Evolutionary conservation across 2,113 vertebrate species (phyloP).

Genomic region (Opisthocomus hoazin): DNA sequence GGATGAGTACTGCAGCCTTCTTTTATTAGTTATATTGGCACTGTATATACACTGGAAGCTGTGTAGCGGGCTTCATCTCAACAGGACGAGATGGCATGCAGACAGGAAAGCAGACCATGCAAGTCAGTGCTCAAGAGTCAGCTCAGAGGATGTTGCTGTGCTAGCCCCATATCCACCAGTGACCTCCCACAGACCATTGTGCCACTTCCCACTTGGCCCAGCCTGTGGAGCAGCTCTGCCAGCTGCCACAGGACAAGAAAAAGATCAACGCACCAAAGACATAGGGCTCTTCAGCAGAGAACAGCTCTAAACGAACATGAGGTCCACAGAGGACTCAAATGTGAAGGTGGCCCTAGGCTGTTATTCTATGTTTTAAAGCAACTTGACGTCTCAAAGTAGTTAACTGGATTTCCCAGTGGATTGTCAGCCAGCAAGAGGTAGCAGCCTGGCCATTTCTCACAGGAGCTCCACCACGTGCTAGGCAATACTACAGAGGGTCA

Average conservation of each 20-base stretch:
- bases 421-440: neutral
- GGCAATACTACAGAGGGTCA: neutral
- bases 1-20: neutral
- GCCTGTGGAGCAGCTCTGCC: neutral
- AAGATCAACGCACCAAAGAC: fast-evolving
- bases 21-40: neutral
- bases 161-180: neutral
- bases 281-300: neutral
- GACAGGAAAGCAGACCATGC: neutral
- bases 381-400: no score
- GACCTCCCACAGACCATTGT: neutral
- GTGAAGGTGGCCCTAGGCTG: neutral
- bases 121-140: neutral
- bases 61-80: neutral
- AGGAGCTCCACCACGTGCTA: neutral
- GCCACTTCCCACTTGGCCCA: neutral
- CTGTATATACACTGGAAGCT: neutral
- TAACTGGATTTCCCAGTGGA: neutral
- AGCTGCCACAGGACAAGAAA: neutral
- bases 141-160: neutral
- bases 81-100: neutral
- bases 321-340: neutral
- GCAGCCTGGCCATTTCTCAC: neutral
- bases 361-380: neutral
- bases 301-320: neutral